phyloP scores from a whole-genome alignment of 2,797 vertebrate species.

The Petrocephalus schoutedeni region DNA sequence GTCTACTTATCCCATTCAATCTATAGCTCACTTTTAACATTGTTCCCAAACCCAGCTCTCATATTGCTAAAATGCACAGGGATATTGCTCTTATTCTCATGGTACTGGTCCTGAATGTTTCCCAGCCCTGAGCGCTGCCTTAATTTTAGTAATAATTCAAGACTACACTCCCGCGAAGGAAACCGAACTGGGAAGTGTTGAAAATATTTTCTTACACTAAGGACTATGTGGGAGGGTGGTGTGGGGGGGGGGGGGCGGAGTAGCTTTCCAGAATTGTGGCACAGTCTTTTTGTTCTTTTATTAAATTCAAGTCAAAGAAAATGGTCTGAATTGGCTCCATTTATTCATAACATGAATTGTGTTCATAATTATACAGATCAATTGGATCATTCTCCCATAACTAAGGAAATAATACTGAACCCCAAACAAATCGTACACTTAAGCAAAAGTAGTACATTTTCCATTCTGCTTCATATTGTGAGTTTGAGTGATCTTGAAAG shows the following conservation, averaged over 20 bases:
- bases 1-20: neutral
- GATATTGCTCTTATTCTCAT: neutral
- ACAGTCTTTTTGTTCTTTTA: neutral
- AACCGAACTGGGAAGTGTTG: neutral
- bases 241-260: neutral
- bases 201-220: neutral
- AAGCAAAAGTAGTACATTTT: neutral
- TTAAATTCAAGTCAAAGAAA: slow-evolving; percentile 1
- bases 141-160: neutral
- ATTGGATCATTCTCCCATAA: neutral
- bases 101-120: neutral
- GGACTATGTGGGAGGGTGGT: neutral
- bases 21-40: neutral
- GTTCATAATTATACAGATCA: neutral
- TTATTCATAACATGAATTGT: slow-evolving; percentile 10
- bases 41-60: neutral
- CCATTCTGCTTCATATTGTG: neutral
- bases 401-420: slow-evolving; percentile 1
- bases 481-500: neutral
- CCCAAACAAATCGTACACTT: neutral
- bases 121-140: neutral
- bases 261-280: neutral
- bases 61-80: neutral
- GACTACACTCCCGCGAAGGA: neutral
- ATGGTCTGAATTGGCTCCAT: neutral